Base-by-base conservation (phyloP, 1,140 invertebrate genomes). In the Tetraneura akinire region DNA sequence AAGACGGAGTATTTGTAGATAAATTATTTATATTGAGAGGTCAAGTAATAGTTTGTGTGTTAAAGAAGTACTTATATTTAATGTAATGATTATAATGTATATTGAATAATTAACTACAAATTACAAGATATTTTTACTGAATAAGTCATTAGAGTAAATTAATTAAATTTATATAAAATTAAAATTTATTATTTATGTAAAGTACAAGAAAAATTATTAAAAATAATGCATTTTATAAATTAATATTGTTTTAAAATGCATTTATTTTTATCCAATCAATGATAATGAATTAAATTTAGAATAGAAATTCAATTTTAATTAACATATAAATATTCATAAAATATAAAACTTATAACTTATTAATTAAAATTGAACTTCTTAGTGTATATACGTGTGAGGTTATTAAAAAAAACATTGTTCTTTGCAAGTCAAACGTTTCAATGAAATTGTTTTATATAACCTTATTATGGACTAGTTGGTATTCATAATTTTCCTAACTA, bases 401-500 rank as follows among this genome's bases (percentile, higher is more conserved):
- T 21, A 21, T 21, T 55, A n/a, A n/a, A 0, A 55, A 55, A 37
- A 55, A 21, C 11, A 42, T 76, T 76, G n/a, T 14, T 57, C 53
- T 10, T 57, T 23, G 1, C 37, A n/a, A n/a, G n/a, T n/a, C n/a
- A n/a, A 26, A 74, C 18, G 0, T 42, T 21, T 23, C 18, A 14
- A 23, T 76, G 14, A 18, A 13, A 37, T 42, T 14, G 47, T n/a
- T 37, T 55, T 57, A 8, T 37, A 29, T 37, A 16, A 32, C 5
- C 13, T 29, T 18, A 21, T 21, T 47, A 78, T 47, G 42, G 8
- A 47, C 18, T 78, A 11, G 74, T 47, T 11, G 74, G 74, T 26
- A 82, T 45, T 26, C 92, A 92, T 21, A 99, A 87, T 98, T 88
- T 96, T 96, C 81, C 95, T 88, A 29, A 99, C 98, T 81, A 98